Base-by-base conservation (phyloP, 2,113 vertebrate genomes). In the Otis tarda region DNA sequence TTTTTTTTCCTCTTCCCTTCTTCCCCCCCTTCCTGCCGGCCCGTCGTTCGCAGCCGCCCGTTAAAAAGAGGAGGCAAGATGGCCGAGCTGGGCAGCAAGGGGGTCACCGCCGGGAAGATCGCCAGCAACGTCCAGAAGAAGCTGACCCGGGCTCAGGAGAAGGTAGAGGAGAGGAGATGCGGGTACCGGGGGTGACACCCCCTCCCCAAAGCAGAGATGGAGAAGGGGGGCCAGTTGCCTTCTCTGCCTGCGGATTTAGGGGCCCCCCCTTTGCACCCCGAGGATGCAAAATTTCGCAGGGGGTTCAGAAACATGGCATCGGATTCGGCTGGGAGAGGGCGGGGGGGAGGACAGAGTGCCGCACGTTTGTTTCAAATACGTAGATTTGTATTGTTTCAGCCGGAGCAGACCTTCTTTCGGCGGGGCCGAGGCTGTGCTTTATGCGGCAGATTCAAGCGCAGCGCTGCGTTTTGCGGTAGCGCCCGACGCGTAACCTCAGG, bases 91-190 rank as follows among this genome's bases (percentile, higher is more conserved):
- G 99, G 99, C 55, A 96, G 96, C 96, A 99, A 99, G 94, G 99
- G 99, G 97, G 98, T 99, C 97, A 99, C 99, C 56, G 99, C 99
- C 12, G 99, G 99, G 74, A 99, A 99, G 94, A 98, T 99, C 80
- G 99, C 99, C 55, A 99, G 99, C 96, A 99, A 99, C 75, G 98
- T 99, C 39, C 99, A 99, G 98, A 99, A 99, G 97, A 99, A 99
- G 95, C 98, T 99, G n/a, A 99, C 98, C 49, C 97, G 99, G 68
- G 99, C 99, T 22, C 99, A 99, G 89, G 99, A 99, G 95, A 99
- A 99, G 99, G 99, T 99, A 97, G 21, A 50, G 45, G 10, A n/a
- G 47, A 43, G 18, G 52, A 7, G 53, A 60, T 75, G 87, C 43
- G 83, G 91, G 39, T 18, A 6, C n/a, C 21, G 61, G 52, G 22